These are phyloP conservation scores for Fregetta grallaria DNA, from an alignment of 2,113 vertebrate genomes.

Conservation along the genomic window DNA sequence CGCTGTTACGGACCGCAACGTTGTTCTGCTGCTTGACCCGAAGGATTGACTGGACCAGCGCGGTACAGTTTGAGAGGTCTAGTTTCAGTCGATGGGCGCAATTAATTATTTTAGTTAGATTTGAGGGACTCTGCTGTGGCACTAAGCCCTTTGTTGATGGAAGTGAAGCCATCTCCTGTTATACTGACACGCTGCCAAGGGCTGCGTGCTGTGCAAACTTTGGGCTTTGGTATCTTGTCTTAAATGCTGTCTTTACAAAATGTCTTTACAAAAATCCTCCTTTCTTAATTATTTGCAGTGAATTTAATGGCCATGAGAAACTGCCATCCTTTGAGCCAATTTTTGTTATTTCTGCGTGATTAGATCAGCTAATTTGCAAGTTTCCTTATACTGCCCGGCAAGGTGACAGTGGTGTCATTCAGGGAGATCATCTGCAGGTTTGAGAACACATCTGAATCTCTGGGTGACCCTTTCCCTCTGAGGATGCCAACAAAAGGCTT, in stretches of 20 bases:
- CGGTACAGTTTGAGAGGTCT: neutral
- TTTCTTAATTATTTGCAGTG: neutral
- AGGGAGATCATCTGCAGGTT: neutral
- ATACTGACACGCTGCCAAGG: neutral
- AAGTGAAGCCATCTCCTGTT: neutral
- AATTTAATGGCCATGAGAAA: neutral
- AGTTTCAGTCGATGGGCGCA: neutral
- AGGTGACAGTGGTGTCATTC: neutral
- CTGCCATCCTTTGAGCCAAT: neutral
- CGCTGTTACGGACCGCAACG: fast-evolving
- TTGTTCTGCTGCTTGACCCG: neutral
- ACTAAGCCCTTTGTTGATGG: neutral
- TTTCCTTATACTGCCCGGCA: neutral
- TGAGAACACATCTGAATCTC: neutral
- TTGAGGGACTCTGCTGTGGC: neutral
- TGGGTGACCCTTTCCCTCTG: neutral
- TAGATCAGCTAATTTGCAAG: neutral
- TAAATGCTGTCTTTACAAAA: neutral
- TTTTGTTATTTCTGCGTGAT: neutral
- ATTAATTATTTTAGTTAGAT: neutral
- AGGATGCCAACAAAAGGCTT: neutral
- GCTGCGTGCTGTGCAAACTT: neutral
- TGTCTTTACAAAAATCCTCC: neutral
- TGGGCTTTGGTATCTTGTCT: neutral
- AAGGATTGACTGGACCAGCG: neutral